Conservation (phyloP, 2,797 vertebrate species). For the Sciurus vulgaris region DNA sequence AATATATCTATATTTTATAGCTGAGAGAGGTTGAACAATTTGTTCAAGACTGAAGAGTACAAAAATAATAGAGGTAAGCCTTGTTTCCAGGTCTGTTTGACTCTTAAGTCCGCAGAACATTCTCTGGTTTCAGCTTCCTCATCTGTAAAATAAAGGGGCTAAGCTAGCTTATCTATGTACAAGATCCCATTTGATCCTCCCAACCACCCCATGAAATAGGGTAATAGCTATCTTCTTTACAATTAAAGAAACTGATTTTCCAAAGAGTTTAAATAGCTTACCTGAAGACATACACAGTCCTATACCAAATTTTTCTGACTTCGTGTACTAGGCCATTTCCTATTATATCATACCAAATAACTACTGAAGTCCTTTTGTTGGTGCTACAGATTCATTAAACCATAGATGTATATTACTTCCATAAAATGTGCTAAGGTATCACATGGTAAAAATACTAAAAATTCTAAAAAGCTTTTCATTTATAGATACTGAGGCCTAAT, state of each 20-base stretch:
- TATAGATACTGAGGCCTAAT: background rate
- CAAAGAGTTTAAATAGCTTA: constrained; percentile 64
- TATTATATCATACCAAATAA: constrained; percentile 32
- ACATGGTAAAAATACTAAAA: constrained; percentile 44
- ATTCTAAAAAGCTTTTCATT: constrained; percentile 62
- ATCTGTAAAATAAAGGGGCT: constrained; percentile 29
- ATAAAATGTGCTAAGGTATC: constrained; percentile 15
- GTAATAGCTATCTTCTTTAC: background rate
- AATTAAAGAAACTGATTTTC: constrained; percentile 43
- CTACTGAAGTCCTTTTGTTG: constrained; percentile 20
- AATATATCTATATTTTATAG: background rate
- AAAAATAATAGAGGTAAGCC: constrained; percentile 28
- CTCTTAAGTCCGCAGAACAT: background rate
- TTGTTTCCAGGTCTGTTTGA: background rate
- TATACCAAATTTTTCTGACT: constrained; percentile 65
- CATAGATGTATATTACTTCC: constrained; percentile 18
- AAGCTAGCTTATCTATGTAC: background rate
- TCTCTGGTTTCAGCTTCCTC: constrained; percentile 44
- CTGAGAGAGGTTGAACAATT: constrained; percentile 19
- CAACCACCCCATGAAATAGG: background rate
- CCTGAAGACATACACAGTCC: constrained; percentile 50
- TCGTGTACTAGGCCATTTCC: constrained; percentile 27
- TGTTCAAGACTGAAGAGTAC: background rate
- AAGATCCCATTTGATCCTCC: background rate
- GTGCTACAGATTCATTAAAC: constrained; percentile 10